A percentile compares a stretch with the other conserved stretches of the same genome.
These are phyloP conservation scores for Ylistrum balloti DNA, from an alignment of 1,140 invertebrate genomes.

Conservation along the genomic window DNA sequence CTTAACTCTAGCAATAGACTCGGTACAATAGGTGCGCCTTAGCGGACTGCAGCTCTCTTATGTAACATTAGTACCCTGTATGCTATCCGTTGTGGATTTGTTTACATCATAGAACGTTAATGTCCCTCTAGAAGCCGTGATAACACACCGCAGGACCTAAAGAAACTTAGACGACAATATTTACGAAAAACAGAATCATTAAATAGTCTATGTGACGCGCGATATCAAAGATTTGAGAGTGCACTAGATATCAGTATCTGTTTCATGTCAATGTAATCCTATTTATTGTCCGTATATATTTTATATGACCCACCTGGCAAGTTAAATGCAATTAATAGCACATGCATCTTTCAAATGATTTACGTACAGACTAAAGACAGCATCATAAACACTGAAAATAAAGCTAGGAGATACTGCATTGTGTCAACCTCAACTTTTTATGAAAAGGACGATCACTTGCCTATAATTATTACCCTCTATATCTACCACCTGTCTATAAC, in stretches of 20 bases:
- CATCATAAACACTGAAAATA: too few species aligned
- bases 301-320: background rate
- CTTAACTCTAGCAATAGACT: too few species aligned
- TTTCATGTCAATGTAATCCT: background rate
- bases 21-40: too few species aligned
- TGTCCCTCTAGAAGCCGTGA: background rate
- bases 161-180: background rate
- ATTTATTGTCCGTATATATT: background rate
- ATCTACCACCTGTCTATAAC: too few species aligned
- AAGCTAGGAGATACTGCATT: too few species aligned
- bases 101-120: background rate
- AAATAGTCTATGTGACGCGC: background rate
- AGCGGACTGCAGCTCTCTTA: too few species aligned
- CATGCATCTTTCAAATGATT: background rate
- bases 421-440: too few species aligned
- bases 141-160: background rate
- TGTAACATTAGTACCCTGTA: background rate
- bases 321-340: background rate
- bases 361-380: too few species aligned
- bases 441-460: too few species aligned
- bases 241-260: background rate
- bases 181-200: constrained; percentile 11
- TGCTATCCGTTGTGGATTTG: background rate
- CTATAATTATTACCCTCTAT: too few species aligned
- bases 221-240: background rate